These are phyloP conservation scores for Lydus trimaculatus DNA, from an alignment of 2,888 invertebrate genomes.

Conservation along the genomic window DNA sequence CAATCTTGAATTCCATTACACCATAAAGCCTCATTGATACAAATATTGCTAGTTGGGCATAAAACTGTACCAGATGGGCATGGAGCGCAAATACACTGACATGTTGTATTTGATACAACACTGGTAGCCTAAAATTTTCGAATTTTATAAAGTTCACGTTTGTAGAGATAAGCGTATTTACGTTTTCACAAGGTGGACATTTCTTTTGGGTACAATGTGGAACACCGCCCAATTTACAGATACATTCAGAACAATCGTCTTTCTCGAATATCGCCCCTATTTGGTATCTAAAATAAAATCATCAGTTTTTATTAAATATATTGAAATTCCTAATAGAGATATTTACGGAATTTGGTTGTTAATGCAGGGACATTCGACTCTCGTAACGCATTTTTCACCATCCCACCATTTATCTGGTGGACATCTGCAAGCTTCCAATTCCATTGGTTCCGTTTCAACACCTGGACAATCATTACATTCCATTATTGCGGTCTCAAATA, in stretches of 20 bases:
- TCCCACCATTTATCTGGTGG: slow-evolving; percentile 70
- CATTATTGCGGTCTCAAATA: neutral
- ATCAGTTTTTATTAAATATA: slow-evolving; percentile 22
- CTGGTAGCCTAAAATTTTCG: neutral
- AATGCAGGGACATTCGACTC: slow-evolving; percentile 80
- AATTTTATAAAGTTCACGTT: no score
- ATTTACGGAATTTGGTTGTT: slow-evolving; percentile 70
- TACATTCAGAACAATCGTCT: slow-evolving; percentile 78
- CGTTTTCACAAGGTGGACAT: slow-evolving; percentile 70
- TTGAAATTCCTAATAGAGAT: slow-evolving; percentile 7
- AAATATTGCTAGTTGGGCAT: slow-evolving; percentile 78
- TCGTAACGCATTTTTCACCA: slow-evolving; percentile 74
- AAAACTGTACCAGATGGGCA: slow-evolving; percentile 72
- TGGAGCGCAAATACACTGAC: slow-evolving; percentile 76
- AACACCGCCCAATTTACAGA: slow-evolving; percentile 78
- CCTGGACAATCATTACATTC: slow-evolving; percentile 67
- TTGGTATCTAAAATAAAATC: slow-evolving; percentile 65
- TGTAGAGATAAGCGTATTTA: slow-evolving; percentile 45
- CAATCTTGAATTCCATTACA: slow-evolving; percentile 85
- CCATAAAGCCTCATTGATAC: slow-evolving; percentile 75
- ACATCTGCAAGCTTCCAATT: slow-evolving; percentile 65
- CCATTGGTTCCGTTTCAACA: slow-evolving; percentile 50
- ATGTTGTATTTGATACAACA: slow-evolving; percentile 61
- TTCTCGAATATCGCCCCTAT: slow-evolving; percentile 76
- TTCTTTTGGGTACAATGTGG: slow-evolving; percentile 73